These are phyloP conservation scores for Salvator merianae DNA, from an alignment of 2,113 vertebrate genomes.

Conservation along the genomic window DNA sequence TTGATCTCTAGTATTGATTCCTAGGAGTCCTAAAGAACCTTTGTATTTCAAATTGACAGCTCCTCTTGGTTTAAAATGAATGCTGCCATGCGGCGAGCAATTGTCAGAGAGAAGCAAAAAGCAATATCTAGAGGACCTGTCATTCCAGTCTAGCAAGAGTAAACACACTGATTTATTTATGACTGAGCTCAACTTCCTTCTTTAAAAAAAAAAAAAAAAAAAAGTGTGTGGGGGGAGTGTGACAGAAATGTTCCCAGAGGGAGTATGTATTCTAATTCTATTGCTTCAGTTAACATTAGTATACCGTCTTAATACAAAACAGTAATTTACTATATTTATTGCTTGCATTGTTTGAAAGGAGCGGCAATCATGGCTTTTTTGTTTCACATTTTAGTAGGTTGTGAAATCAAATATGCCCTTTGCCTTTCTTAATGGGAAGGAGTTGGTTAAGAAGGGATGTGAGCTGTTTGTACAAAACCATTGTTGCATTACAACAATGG, in stretches of 20 bases:
- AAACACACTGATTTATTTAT: slow-evolving; percentile 67
- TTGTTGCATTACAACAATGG: slow-evolving; percentile 42
- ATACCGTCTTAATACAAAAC: slow-evolving; percentile 69
- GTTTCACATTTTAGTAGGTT: slow-evolving; percentile 62
- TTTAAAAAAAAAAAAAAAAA: slow-evolving; percentile 50
- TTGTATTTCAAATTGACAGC: slow-evolving; percentile 12
- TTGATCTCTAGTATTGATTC: slow-evolving; percentile 20
- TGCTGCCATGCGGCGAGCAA: slow-evolving; percentile 29
- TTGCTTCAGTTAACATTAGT: slow-evolving; percentile 68
- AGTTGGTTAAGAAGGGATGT: slow-evolving; percentile 45
- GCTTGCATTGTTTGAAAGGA: slow-evolving; percentile 61
- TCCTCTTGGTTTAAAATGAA: slow-evolving; percentile 57
- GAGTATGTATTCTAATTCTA: slow-evolving; percentile 69
- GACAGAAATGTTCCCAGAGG: slow-evolving; percentile 72
- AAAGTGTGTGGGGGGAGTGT: slow-evolving; percentile 20
- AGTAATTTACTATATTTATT: slow-evolving; percentile 72
- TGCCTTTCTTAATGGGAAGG: slow-evolving; percentile 51
- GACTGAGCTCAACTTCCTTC: slow-evolving; percentile 64
- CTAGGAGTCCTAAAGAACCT: slow-evolving; percentile 21
- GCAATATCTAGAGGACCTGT: slow-evolving; percentile 57
- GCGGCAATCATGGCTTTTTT: slow-evolving; percentile 58
- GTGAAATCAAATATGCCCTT: slow-evolving; percentile 55
- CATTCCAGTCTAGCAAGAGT: slow-evolving; percentile 66
- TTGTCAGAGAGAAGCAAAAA: slow-evolving; percentile 52
- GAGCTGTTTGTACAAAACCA: slow-evolving; percentile 51